phyloP scores from a whole-genome alignment of 2,113 vertebrate species.

The Lanius ludovicianus region DNA sequence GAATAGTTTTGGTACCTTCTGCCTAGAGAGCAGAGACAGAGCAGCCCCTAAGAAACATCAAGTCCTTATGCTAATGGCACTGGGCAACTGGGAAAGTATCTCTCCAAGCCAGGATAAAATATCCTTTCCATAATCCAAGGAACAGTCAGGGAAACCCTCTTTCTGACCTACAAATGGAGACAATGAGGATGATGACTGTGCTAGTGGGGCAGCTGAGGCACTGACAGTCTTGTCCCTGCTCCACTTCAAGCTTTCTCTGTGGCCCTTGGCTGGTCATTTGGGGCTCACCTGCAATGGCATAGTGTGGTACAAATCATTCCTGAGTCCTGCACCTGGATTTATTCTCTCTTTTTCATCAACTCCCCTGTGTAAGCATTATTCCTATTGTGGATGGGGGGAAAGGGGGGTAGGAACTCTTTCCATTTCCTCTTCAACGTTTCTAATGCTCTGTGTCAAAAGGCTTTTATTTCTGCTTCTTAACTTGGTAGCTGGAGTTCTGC shows the following conservation, averaged over 20 bases:
- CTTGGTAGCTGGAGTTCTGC: slow-evolving; percentile 29
- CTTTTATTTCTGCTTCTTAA: slow-evolving; percentile 48
- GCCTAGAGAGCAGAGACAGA: background rate
- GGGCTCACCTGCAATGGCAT: background rate
- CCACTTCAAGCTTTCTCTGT: background rate
- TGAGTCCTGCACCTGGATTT: background rate
- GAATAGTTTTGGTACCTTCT: background rate
- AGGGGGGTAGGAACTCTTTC: background rate
- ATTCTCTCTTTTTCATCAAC: background rate
- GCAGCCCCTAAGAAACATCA: background rate
- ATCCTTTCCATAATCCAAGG: background rate
- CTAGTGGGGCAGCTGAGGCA: background rate
- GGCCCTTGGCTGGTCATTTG: background rate
- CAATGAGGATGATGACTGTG: background rate
- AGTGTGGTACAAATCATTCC: background rate
- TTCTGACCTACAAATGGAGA: background rate
- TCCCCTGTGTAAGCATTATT: background rate
- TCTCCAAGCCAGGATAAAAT: background rate
- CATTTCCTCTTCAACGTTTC: background rate
- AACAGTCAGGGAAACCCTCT: background rate
- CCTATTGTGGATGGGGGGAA: background rate
- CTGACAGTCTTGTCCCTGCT: background rate
- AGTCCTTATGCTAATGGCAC: background rate
- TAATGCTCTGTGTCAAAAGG: slow-evolving; percentile 5
- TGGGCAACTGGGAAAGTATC: background rate